A percentile compares a stretch with the other conserved stretches of the same genome.
Conservation (phyloP, 2,113 vertebrate species). For the Patagioenas fasciata region DNA sequence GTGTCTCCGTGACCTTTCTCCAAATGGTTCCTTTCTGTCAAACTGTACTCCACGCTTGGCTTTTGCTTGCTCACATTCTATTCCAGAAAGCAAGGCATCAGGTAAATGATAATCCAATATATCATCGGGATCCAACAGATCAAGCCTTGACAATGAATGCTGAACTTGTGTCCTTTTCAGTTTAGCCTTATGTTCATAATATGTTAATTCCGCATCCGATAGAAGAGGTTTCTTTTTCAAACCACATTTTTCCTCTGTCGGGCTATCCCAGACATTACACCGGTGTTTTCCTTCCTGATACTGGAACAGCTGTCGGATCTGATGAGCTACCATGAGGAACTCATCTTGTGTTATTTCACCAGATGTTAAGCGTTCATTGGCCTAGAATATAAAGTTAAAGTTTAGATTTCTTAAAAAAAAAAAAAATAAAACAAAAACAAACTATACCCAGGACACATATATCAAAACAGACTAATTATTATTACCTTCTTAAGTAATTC, state of each 20-base stretch:
- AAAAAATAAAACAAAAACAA: neutral
- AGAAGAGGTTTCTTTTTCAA: constrained; percentile 85
- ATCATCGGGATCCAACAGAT: constrained; percentile 79
- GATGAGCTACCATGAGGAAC: constrained; percentile 92
- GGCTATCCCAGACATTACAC: constrained; percentile 84
- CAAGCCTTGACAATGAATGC: constrained; percentile 81
- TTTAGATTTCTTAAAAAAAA: neutral
- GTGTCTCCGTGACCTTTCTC: constrained; percentile 77
- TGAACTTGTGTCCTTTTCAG: constrained; percentile 93
- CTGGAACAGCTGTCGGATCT: constrained; percentile 94
- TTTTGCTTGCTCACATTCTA: constrained; percentile 81
- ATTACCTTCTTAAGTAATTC: constrained; percentile 92
- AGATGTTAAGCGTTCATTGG: constrained; percentile 86
- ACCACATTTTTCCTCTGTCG: constrained; percentile 78
- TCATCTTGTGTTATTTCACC: constrained; percentile 94
- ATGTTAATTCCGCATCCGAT: constrained; percentile 87
- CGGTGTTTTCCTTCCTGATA: constrained; percentile 95
- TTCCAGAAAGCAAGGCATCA: constrained; percentile 77
- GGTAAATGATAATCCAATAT: constrained; percentile 78
- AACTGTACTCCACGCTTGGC: constrained; percentile 75
- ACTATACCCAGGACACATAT: neutral
- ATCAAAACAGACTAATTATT: neutral
- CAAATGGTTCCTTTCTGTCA: constrained; percentile 79
- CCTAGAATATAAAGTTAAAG: constrained; percentile 70
- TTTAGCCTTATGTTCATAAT: constrained; percentile 95